Percentiles rank a stretch among this genome's conserved stretches.
phyloP scores from a whole-genome alignment of 2,888 invertebrate species.

The Scaptomyza caliginosa region DNA sequence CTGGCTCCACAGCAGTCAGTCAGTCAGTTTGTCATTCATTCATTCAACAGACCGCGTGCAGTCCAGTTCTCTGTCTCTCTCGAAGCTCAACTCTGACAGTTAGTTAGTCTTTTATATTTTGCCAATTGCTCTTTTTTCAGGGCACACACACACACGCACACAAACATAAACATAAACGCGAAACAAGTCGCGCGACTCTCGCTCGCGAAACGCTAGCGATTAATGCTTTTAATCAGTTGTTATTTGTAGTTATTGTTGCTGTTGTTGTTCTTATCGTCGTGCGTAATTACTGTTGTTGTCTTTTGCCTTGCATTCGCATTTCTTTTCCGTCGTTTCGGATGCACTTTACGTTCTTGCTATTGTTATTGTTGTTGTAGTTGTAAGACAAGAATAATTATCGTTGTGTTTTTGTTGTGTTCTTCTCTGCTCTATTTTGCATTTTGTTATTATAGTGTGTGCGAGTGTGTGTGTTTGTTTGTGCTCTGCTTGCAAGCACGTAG shows the following conservation, averaged over 20 bases:
- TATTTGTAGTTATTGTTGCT: conserved; percentile 6
- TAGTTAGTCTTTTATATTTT: conserved; percentile 16
- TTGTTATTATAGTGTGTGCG: conserved; percentile 29
- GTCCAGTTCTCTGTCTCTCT: conserved; percentile 58
- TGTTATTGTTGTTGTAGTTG: conserved; percentile 38
- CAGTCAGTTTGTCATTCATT: conserved; percentile 64
- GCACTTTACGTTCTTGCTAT: conserved; percentile 23
- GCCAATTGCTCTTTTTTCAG: conserved; percentile 32
- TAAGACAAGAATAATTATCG: conserved; percentile 17
- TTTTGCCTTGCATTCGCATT: conserved; percentile 8
- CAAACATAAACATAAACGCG: not conserved
- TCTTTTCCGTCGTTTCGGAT: conserved; percentile 30
- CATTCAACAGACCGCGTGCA: conserved; percentile 70
- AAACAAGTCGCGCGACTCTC: conserved; percentile 49
- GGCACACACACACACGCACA: conserved; percentile 2
- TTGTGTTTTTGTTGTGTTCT: conserved; percentile 2
- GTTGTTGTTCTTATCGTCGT: conserved; percentile 17
- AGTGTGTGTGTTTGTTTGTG: conserved; percentile 32
- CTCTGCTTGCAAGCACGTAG: conserved; percentile 47
- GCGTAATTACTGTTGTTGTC: conserved; percentile 46
- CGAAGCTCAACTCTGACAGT: conserved; percentile 5
- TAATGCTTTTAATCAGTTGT: conserved; percentile 66
- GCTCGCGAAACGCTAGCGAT: conserved; percentile 65
- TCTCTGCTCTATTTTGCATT: conserved; percentile 40
- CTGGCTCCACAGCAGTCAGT: conserved; percentile 27